A percentile compares a stretch with the other conserved stretches of the same genome.
Conservation (phyloP, 2,888 invertebrate species). For the Lepidochitona cinerea region DNA sequence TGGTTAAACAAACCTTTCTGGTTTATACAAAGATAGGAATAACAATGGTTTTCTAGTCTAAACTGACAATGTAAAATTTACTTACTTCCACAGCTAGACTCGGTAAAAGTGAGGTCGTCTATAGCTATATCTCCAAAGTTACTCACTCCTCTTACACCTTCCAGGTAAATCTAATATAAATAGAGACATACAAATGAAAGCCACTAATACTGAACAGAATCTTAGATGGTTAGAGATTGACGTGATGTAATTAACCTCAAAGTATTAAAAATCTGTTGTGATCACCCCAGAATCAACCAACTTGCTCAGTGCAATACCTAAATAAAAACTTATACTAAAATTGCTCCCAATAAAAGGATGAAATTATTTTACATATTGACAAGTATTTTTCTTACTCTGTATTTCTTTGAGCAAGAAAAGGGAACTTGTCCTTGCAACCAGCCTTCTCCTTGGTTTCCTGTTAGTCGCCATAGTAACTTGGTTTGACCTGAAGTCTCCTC, state of each 20-base stretch:
- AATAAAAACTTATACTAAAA: too few species aligned
- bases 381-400: slow-evolving; percentile 5
- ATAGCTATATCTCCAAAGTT: slow-evolving; percentile 51
- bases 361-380: too few species aligned
- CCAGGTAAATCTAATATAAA: slow-evolving; percentile 51
- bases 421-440: slow-evolving; percentile 19
- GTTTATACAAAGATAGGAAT: too few species aligned
- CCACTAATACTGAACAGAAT: not conserved
- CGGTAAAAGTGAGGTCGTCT: slow-evolving; percentile 52
- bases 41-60: too few species aligned
- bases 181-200: not conserved
- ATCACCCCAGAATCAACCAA: too few species aligned
- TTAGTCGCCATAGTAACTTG: slow-evolving; percentile 16
- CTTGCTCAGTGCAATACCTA: too few species aligned
- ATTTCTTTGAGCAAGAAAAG: not conserved
- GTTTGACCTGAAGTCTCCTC: slow-evolving; percentile 21
- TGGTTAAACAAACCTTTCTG: too few species aligned
- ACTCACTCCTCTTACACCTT: slow-evolving; percentile 51
- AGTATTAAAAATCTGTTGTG: too few species aligned
- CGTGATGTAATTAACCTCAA: too few species aligned
- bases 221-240: too few species aligned
- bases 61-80: too few species aligned
- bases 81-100: slow-evolving; percentile 48
- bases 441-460: slow-evolving; percentile 16
- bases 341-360: too few species aligned